Evolutionary conservation across 2,113 vertebrate genomes (phyloP).

Genomic region (Megaceryle maxima): DNA sequence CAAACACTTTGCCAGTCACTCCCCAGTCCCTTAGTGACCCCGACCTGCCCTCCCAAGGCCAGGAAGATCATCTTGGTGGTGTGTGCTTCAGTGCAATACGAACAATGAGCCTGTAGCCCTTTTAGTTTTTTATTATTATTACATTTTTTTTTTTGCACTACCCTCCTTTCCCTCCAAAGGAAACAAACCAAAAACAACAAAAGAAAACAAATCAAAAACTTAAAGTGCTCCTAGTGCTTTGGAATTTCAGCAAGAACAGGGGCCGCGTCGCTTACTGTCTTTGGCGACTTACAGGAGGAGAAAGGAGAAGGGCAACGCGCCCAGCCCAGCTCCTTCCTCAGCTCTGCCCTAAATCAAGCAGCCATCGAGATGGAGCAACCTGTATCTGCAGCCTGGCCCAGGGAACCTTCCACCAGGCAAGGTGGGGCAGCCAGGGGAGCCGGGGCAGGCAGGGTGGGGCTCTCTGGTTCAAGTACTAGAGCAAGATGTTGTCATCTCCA

Average conservation of each 20-base stretch:
- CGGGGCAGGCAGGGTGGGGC: rapidly evolving
- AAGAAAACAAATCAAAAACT: constrained; percentile 20
- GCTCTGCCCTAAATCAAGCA: not conserved
- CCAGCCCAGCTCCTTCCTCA: not conserved
- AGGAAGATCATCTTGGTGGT: constrained; percentile 18
- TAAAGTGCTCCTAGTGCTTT: constrained; percentile 84
- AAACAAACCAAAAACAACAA: not conserved
- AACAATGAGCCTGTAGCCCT: constrained; percentile 70
- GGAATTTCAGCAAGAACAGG: constrained; percentile 71
- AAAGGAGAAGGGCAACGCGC: not conserved
- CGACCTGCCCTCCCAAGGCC: not conserved
- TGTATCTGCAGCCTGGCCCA: not conserved
- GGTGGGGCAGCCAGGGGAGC: not conserved
- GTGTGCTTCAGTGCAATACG: constrained; percentile 74
- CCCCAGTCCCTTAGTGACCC: constrained; percentile 1
- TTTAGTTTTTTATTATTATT: not conserved
- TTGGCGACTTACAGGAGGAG: constrained; percentile 64
- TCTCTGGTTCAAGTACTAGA: not conserved
- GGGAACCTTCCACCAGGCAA: not conserved
- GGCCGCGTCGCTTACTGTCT: constrained; percentile 57
- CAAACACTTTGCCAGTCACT: not conserved
- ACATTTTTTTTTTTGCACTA: constrained; percentile 38
- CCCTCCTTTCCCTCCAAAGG: constrained; percentile 55
- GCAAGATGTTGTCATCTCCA: not conserved
- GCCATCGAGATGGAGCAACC: not conserved